Percentiles rank a stretch among this genome's conserved stretches.
phyloP scores from a whole-genome alignment of 35 echinoderm and acorn worm genomes.

The Hemicentrotus pulcherrimus region DNA sequence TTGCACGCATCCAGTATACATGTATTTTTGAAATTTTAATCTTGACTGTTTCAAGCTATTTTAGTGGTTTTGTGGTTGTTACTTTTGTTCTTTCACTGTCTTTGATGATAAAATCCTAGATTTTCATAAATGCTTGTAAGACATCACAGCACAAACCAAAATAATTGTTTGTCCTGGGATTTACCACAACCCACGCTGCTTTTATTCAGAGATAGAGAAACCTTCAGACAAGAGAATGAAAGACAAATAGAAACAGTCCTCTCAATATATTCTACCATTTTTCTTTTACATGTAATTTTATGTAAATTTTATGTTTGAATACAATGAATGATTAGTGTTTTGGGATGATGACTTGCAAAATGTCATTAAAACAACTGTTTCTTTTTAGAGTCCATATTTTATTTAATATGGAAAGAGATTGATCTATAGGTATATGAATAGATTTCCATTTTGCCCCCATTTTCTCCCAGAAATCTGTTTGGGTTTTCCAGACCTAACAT shows the following conservation, averaged over 20 bases:
- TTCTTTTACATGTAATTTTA: no score
- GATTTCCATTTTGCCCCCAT: neutral
- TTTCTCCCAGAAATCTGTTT: neutral
- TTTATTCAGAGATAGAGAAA: neutral
- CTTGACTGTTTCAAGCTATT: neutral
- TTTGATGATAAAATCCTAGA: neutral
- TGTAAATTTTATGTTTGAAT: no score
- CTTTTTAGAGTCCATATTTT: no score
- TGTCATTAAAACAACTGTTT: neutral
- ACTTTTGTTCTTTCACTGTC: neutral
- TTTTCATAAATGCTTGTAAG: neutral
- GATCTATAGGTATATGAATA: no score
- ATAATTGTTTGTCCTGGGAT: no score
- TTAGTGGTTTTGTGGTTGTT: neutral
- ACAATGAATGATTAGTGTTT: no score
- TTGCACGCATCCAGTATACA: constrained; percentile 16
- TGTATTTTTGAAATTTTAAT: neutral
- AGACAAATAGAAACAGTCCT: neutral
- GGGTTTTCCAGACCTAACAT: no score
- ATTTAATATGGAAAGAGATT: no score
- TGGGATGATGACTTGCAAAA: neutral
- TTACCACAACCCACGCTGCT: neutral
- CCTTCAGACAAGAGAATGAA: neutral
- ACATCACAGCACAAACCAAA: no score
- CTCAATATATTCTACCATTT: neutral